A percentile compares a stretch with the other conserved stretches of the same genome.
These are phyloP conservation scores for Cheumatopsyche charites DNA, from an alignment of 1,140 invertebrate genomes.

Conservation along the genomic window DNA sequence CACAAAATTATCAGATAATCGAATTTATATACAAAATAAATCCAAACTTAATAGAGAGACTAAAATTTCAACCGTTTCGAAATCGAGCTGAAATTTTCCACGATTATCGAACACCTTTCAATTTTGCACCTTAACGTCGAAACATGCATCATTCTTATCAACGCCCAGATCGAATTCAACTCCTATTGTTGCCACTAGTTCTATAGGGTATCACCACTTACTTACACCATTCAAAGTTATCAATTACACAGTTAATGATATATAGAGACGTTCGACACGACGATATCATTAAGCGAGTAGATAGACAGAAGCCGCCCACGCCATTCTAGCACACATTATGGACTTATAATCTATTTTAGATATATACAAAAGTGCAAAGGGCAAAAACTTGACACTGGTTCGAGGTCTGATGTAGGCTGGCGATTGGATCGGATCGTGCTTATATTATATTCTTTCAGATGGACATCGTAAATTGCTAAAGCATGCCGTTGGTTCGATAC, in stretches of 20 bases:
- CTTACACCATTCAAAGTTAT: conserved; percentile 9
- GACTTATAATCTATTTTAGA: background rate
- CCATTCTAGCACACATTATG: background rate
- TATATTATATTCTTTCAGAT: conserved; percentile 25
- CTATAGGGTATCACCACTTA: background rate
- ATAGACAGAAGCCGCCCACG: conserved; percentile 2
- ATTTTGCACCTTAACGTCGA: too few species aligned
- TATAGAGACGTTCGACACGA: conserved; percentile 17
- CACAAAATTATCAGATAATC: too few species aligned
- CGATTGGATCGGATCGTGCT: conserved; percentile 26
- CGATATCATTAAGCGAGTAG: conserved; percentile 12
- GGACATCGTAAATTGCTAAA: conserved; percentile 26
- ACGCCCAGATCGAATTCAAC: background rate
- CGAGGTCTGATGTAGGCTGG: background rate
- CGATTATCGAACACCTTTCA: too few species aligned
- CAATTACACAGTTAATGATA: conserved; percentile 29
- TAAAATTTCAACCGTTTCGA: too few species aligned
- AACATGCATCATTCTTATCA: conserved; percentile 12
- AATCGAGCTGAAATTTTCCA: too few species aligned
- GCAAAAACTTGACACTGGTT: conserved; percentile 27
- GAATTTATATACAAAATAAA: too few species aligned
- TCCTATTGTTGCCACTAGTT: conserved; percentile 18
- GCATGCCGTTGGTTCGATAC: conserved; percentile 16
- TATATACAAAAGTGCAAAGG: conserved; percentile 25
- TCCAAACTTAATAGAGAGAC: too few species aligned